A percentile compares a stretch with the other conserved stretches of the same genome.
Evolutionary conservation across 2,888 invertebrate genomes (phyloP).

Genomic region (Erebia palarica): DNA sequence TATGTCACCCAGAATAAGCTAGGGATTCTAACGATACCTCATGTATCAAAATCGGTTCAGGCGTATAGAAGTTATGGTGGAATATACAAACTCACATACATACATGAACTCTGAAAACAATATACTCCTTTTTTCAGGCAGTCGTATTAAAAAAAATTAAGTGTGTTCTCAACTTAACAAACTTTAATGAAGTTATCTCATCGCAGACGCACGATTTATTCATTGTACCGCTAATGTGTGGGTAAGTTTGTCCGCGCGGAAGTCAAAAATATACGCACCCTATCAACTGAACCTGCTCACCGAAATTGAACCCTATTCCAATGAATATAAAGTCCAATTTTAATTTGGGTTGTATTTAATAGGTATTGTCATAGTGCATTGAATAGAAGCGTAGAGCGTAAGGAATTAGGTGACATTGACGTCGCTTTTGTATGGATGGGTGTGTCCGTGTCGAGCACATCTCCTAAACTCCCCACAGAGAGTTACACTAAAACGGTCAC

Average conservation of each 20-base stretch:
- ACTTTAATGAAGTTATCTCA: conserved; percentile 61
- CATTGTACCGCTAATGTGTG: conserved; percentile 72
- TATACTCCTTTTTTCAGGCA: no score
- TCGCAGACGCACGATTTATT: conserved; percentile 56
- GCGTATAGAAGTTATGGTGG: no score
- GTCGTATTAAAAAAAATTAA: no score
- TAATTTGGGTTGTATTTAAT: conserved; percentile 18
- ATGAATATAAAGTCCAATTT: conserved; percentile 30
- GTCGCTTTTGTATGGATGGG: conserved; percentile 52
- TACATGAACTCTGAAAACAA: no score
- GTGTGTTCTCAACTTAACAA: conserved; percentile 37
- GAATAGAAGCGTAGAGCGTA: conserved; percentile 73
- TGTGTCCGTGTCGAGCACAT: conserved; percentile 56
- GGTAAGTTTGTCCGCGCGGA: conserved; percentile 69
- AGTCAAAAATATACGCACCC: conserved; percentile 57
- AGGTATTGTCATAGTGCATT: conserved; percentile 53
- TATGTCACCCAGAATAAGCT: no score
- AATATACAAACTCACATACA: no score
- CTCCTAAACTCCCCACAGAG: conserved; percentile 42
- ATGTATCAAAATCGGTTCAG: no score
- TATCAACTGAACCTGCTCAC: conserved; percentile 19
- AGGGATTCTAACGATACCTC: no score
- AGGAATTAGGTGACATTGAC: conserved; percentile 79
- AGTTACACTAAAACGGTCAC: conserved; percentile 32
- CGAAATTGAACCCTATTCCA: conserved; percentile 22